A percentile compares a stretch with the other conserved stretches of the same genome.
phyloP scores from a whole-genome alignment of 1,140 invertebrate species.

The Antheraea mylitta region DNA sequence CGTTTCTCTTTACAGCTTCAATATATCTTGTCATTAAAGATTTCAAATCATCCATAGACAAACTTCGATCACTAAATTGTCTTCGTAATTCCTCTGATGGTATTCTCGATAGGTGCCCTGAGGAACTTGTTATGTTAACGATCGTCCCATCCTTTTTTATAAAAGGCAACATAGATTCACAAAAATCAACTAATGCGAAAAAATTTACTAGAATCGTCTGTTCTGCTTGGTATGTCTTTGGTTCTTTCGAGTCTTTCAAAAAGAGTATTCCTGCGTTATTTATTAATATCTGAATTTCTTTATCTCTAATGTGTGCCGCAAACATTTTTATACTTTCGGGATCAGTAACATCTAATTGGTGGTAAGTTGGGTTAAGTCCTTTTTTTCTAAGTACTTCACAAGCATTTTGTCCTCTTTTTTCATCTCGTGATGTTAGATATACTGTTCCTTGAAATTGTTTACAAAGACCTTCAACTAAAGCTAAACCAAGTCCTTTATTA shows the following conservation, averaged over 20 bases:
- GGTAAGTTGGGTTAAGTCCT: slow-evolving; percentile 79
- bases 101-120: slow-evolving; percentile 81
- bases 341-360: slow-evolving; percentile 85
- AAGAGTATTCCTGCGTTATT: slow-evolving; percentile 93
- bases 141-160: slow-evolving; percentile 84
- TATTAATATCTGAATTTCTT: slow-evolving; percentile 87
- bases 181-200: slow-evolving; percentile 82
- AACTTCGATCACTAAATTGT: slow-evolving; percentile 72
- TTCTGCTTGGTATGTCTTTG: slow-evolving; percentile 84
- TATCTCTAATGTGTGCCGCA: slow-evolving; percentile 78
- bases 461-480: slow-evolving; percentile 83
- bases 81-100: slow-evolving; percentile 78
- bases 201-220: slow-evolving; percentile 85
- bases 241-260: slow-evolving; percentile 81
- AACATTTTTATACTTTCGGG: slow-evolving; percentile 80
- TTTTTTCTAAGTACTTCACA: slow-evolving; percentile 76
- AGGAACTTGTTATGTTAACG: slow-evolving; percentile 86
- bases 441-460: slow-evolving; percentile 81
- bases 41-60: slow-evolving; percentile 80
- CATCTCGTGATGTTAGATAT: slow-evolving; percentile 83
- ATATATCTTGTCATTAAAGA: slow-evolving; percentile 84
- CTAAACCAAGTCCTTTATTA: slow-evolving; percentile 89
- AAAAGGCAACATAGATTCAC: slow-evolving; percentile 84
- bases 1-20: slow-evolving; percentile 54
- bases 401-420: slow-evolving; percentile 78